Evolutionary conservation across 2,797 vertebrate genomes (phyloP).

Genomic region (Pachyuromys duprasi): DNA sequence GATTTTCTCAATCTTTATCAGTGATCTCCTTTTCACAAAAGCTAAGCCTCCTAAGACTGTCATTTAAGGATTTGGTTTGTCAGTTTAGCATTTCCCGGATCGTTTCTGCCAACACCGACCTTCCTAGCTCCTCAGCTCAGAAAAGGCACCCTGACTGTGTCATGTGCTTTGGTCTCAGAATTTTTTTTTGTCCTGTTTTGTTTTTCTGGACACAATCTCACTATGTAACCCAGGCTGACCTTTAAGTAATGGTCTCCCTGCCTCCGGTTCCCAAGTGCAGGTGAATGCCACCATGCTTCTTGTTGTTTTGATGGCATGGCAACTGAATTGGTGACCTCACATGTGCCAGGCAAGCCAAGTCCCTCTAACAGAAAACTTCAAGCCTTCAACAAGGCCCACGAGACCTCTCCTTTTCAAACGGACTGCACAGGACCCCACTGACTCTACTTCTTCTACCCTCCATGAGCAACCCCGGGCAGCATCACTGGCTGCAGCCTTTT

Average conservation of each 20-base stretch:
- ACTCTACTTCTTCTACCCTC: background rate
- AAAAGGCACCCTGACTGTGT: background rate
- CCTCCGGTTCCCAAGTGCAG: background rate
- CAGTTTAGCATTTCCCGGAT: background rate
- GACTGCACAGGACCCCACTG: background rate
- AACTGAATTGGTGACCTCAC: background rate
- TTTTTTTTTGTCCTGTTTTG: background rate
- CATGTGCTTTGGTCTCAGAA: background rate
- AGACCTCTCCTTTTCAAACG: background rate
- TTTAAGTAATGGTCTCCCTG: background rate
- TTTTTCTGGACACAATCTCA: background rate
- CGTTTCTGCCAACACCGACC: background rate
- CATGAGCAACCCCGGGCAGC: too few species aligned
- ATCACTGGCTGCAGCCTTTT: background rate
- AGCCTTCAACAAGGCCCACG: background rate
- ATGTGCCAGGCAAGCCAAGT: background rate
- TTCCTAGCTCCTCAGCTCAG: background rate
- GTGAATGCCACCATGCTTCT: background rate
- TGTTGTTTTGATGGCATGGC: background rate
- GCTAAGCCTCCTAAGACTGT: background rate
- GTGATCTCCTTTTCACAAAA: background rate
- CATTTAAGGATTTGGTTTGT: background rate
- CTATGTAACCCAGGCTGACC: background rate
- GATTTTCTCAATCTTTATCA: conserved; percentile 16
- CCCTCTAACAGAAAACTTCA: background rate